Evolutionary conservation across 2,113 vertebrate genomes (phyloP), one percentile per base, ranked within the genome.

Genomic region (Mastomys coucha): DNA sequence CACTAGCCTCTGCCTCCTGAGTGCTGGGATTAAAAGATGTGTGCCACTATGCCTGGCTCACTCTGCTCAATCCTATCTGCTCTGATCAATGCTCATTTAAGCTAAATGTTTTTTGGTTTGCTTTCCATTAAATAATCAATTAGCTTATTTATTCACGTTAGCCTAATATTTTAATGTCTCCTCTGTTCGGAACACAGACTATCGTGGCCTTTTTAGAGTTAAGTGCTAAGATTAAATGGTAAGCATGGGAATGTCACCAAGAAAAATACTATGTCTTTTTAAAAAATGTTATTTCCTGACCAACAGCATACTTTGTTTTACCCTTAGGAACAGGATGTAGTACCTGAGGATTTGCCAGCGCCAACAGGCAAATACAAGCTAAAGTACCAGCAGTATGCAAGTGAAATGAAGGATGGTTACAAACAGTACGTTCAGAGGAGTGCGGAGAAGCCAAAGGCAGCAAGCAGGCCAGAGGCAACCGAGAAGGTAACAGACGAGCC

Each of bases 341-440:
- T 98, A 95, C 95, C 97, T 89, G 98, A 98, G 97, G 97, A 98
- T 97, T 95, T 99, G 45, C 96, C 97, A 72, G 65, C 87, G 20
- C 95, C 98, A 97, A 89, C 96, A 81, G 96, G 95, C 6, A 97
- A 70, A 93, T 98, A 97, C 17, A 98, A 98, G 91, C 17, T 60
- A 39, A 98, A 98, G 78, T 98, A 98, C 80, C 85, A 67, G 84
- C 98, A 98, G n/a, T 97, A 96, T 93, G 93, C 98, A 97, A 92
- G 88, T 88, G 98, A 98, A 89, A 95, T 88, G 60, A 98, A 98
- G 81, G 97, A 98, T 75, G 95, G 93, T 36, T 98, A 98, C 97
- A 97, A 98, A 26, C 97, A 97, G 2, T 84, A 98, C 93, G 91
- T 95, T 96, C 98, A 96, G 80, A 98, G 78, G 98, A 95, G 0